Percentiles rank a stretch among this genome's conserved stretches.
Conservation (phyloP, 2,113 vertebrate genomes). For the Spheniscus mendiculus region DNA sequence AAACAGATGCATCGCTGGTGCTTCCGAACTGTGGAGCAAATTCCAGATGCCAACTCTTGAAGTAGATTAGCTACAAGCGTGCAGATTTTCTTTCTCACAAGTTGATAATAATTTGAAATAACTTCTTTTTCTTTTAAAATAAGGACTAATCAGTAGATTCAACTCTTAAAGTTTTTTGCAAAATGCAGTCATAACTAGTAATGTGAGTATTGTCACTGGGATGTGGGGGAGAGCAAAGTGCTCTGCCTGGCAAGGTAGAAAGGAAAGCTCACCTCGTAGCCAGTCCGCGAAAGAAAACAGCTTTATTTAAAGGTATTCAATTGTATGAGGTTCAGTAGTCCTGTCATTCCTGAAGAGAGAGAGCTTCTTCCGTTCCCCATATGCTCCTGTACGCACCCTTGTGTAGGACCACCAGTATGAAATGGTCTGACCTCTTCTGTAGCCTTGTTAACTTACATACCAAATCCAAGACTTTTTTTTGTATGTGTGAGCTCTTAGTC, state of each 20-base stretch:
- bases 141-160: neutral
- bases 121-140: neutral
- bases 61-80: neutral
- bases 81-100: neutral
- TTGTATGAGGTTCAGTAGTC: neutral
- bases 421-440: neutral
- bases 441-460: neutral
- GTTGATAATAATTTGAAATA: neutral
- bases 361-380: neutral
- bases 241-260: neutral
- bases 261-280: neutral
- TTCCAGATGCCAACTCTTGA: neutral
- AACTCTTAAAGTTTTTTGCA: neutral
- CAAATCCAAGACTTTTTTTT: neutral
- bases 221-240: fast-evolving
- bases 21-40: neutral
- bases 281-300: neutral
- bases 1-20: neutral
- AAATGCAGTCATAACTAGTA: neutral
- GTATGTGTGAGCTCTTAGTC: neutral
- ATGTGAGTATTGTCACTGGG: neutral
- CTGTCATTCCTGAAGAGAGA: neutral
- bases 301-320: neutral
- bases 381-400: neutral
- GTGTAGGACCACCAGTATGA: neutral